Evolutionary conservation across 2,888 invertebrate genomes (phyloP).

Genomic region (Trissolcus brochymenae): DNA sequence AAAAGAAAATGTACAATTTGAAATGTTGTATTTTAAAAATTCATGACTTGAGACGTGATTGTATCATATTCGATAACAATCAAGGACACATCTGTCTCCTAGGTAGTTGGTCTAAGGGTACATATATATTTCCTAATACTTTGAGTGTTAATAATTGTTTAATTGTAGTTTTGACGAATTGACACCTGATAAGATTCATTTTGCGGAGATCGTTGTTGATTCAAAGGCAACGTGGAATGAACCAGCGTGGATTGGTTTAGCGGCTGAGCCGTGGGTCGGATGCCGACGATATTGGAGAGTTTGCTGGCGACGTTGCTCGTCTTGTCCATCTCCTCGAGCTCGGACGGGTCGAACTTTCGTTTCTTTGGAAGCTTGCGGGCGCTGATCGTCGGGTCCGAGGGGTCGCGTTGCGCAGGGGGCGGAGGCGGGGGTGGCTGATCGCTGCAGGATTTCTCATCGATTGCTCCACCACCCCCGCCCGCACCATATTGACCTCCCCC

Average conservation of each 20-base stretch:
- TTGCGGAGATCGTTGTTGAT: slow-evolving; percentile 67
- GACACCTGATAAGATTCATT: slow-evolving; percentile 69
- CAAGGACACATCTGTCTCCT: too few relatives aligned
- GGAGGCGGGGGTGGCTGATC: slow-evolving; percentile 76
- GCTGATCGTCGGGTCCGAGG: slow-evolving; percentile 74
- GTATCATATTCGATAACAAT: too few relatives aligned
- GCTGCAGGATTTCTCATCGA: slow-evolving; percentile 69
- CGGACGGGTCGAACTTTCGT: slow-evolving; percentile 89
- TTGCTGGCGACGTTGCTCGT: slow-evolving; percentile 73
- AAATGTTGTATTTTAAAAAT: too few relatives aligned
- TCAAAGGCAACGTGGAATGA: slow-evolving; percentile 63
- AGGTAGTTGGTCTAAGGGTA: too few relatives aligned
- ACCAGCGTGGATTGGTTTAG: slow-evolving; percentile 64
- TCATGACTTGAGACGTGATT: too few relatives aligned
- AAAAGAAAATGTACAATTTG: too few relatives aligned
- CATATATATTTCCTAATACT: too few relatives aligned
- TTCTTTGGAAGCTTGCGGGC: slow-evolving; percentile 92
- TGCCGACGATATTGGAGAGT: slow-evolving; percentile 74
- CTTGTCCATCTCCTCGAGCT: slow-evolving; percentile 83
- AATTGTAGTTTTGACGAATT: too few relatives aligned
- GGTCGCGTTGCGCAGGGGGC: slow-evolving; percentile 79
- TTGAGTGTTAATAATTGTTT: too few relatives aligned
- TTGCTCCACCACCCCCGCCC: slow-evolving; percentile 71
- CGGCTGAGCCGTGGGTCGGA: slow-evolving; percentile 63
- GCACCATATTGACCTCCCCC: slow-evolving; percentile 70